phyloP scores from a whole-genome alignment of 2,888 invertebrate species.

The Mimachlamys varia region DNA sequence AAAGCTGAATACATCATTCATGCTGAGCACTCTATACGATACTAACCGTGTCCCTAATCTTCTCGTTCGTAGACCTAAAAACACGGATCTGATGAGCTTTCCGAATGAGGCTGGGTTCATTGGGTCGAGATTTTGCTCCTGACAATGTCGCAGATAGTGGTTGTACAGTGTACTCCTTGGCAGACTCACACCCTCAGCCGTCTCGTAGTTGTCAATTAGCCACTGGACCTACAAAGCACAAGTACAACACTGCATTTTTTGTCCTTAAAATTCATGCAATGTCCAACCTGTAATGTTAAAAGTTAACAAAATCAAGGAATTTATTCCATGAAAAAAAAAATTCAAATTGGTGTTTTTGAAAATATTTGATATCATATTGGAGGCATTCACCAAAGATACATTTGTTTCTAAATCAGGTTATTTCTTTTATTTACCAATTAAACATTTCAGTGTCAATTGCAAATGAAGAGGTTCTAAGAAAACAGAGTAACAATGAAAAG shows the following conservation, averaged over 20 bases:
- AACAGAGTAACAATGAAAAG: background rate
- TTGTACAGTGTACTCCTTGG: slow-evolving; percentile 98
- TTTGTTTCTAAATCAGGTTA: background rate
- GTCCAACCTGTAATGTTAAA: background rate
- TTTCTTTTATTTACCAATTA: background rate
- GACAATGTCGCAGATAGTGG: slow-evolving; percentile 97
- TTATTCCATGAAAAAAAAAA: background rate
- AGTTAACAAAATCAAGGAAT: background rate
- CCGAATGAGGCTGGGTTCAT: slow-evolving; percentile 99
- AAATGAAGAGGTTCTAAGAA: slow-evolving; percentile 14
- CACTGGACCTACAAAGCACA: slow-evolving; percentile 84
- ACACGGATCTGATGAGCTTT: slow-evolving; percentile 98
- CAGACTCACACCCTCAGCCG: slow-evolving; percentile 95
- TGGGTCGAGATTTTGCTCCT: slow-evolving; percentile 94
- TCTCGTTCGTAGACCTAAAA: slow-evolving; percentile 96
- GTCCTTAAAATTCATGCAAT: background rate
- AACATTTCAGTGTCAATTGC: background rate
- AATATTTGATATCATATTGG: too few species aligned
- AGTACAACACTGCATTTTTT: slow-evolving; percentile 10
- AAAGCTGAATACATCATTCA: background rate
- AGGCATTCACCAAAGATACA: too few species aligned
- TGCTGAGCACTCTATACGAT: background rate
- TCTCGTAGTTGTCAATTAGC: slow-evolving; percentile 99
- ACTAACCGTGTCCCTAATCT: slow-evolving; percentile 94
- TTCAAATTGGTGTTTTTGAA: too few species aligned